These are phyloP conservation scores for Rana temporaria DNA, from an alignment of 2,113 vertebrate genomes.

Conservation along the genomic window DNA sequence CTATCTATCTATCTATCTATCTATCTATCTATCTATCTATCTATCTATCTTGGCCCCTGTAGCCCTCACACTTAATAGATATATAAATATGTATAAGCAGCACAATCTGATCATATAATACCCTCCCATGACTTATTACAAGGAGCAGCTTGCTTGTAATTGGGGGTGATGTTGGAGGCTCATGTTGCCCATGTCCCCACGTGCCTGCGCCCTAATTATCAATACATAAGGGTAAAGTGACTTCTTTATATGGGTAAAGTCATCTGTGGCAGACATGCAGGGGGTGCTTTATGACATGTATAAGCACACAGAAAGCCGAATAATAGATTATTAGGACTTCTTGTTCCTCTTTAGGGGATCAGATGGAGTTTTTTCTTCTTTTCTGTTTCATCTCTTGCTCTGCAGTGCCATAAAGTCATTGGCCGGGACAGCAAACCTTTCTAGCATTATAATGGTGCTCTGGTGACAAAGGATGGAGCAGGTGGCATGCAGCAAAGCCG, in stretches of 20 bases:
- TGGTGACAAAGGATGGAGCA: slow-evolving; percentile 87
- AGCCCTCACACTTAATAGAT: too few species aligned
- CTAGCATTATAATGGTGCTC: slow-evolving; percentile 83
- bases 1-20: too few species aligned
- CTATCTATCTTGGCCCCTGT: too few species aligned
- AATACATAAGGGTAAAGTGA: slow-evolving; percentile 23
- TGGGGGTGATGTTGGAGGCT: background rate
- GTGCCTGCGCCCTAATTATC: slow-evolving; percentile 30
- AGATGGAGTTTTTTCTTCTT: slow-evolving; percentile 66
- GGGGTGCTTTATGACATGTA: slow-evolving; percentile 34
- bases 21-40: background rate
- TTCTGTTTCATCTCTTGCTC: slow-evolving; percentile 51
- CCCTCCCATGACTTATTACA: background rate
- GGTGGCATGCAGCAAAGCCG: slow-evolving; percentile 84
- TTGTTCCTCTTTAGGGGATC: slow-evolving; percentile 65
- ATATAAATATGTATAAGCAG: too few species aligned
- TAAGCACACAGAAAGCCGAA: slow-evolving; percentile 57
- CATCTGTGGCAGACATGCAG: slow-evolving; percentile 36
- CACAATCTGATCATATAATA: background rate
- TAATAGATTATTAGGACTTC: slow-evolving; percentile 60
- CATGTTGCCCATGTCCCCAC: slow-evolving; percentile 2
- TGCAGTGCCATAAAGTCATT: slow-evolving; percentile 79
- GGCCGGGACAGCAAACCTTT: slow-evolving; percentile 79
- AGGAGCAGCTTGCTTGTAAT: background rate
- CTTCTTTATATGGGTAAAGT: slow-evolving; percentile 25